These are phyloP conservation scores for Phalacrocorax brasilianus DNA, from an alignment of 2,113 vertebrate genomes.

Conservation along the genomic window DNA sequence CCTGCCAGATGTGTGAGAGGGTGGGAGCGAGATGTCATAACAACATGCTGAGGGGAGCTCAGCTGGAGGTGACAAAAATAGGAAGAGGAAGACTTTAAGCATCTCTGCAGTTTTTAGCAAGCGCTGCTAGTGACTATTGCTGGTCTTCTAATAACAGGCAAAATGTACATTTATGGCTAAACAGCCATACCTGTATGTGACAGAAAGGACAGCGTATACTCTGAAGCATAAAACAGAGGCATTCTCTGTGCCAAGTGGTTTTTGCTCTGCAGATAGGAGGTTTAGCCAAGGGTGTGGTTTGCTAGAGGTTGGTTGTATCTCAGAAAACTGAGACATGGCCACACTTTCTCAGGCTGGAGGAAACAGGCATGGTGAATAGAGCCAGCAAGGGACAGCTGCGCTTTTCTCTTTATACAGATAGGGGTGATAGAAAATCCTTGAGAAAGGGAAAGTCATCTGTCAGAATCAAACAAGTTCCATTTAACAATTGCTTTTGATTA, in stretches of 20 bases:
- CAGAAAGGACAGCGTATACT: not conserved
- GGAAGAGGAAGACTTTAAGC: not conserved
- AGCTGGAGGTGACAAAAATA: not conserved
- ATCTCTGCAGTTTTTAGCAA: not conserved
- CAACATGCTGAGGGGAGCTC: not conserved
- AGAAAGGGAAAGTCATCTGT: not conserved
- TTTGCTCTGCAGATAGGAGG: not conserved
- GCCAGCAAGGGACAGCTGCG: not conserved
- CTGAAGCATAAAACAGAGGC: not conserved
- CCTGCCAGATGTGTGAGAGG: conserved; percentile 6
- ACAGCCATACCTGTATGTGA: not conserved
- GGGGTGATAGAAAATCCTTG: not conserved
- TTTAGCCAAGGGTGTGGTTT: not conserved
- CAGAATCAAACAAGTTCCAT: not conserved
- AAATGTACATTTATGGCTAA: not conserved
- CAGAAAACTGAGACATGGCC: not conserved
- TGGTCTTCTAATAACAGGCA: not conserved
- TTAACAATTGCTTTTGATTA: conserved; percentile 14
- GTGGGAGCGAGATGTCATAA: not conserved
- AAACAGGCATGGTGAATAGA: rapidly evolving
- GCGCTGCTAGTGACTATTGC: not conserved
- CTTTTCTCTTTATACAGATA: not conserved
- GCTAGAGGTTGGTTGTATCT: not conserved
- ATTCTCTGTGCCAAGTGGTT: not conserved
- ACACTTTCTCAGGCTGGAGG: not conserved